Evolutionary conservation across 2,888 invertebrate species (phyloP).

Genomic region (Caradrina clavipalpis): DNA sequence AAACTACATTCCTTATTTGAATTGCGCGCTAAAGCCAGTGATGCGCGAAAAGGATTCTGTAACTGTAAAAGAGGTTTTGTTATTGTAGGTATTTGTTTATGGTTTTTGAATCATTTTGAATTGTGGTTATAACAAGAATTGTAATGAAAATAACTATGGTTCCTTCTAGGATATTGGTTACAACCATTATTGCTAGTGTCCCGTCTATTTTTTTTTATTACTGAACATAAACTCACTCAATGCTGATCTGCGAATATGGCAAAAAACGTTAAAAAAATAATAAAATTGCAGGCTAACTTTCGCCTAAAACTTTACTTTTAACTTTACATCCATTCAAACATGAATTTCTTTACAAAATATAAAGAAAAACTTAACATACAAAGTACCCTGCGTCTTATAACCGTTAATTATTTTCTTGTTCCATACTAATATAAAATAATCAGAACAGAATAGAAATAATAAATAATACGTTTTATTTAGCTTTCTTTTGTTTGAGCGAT

Average conservation of each 20-base stretch:
- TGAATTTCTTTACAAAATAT: no score
- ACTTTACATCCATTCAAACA: no score
- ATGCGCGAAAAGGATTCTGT: slow-evolving; percentile 41
- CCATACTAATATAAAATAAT: slow-evolving; percentile 35
- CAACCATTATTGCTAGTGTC: no score
- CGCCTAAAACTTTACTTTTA: no score
- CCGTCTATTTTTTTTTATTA: no score
- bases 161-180: background rate
- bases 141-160: background rate
- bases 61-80: slow-evolving; percentile 27
- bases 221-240: no score
- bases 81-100: slow-evolving; percentile 22
- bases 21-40: slow-evolving; percentile 55
- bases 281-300: no score
- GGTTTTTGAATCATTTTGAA: slow-evolving; percentile 13
- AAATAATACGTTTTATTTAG: slow-evolving; percentile 40
- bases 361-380: background rate
- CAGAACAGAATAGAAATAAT: slow-evolving; percentile 37
- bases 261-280: no score
- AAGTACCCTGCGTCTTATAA: background rate
- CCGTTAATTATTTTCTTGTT: slow-evolving; percentile 21
- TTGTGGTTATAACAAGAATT: slow-evolving; percentile 7
- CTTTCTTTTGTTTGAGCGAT: slow-evolving; percentile 56
- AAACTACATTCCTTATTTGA: slow-evolving; percentile 78
- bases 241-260: no score